Percentiles rank a stretch among this genome's conserved stretches.
phyloP scores from a whole-genome alignment of 2,113 vertebrate species.

The Hyperopisus bebe region DNA sequence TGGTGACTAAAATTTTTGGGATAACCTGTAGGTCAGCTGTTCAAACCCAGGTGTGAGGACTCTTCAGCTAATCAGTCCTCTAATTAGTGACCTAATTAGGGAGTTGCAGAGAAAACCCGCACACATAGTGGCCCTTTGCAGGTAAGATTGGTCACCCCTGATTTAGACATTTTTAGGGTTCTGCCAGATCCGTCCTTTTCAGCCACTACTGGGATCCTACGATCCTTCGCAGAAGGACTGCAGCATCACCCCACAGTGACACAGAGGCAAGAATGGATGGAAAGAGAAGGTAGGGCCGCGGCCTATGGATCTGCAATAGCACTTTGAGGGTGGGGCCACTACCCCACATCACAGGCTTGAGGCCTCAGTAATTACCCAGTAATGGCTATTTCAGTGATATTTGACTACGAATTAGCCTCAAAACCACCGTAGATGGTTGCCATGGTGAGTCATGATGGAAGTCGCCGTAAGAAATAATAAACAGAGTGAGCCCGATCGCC shows the following conservation, averaged over 20 bases:
- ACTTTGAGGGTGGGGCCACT: conserved; percentile 51
- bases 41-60: no score
- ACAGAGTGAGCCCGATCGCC: conserved; percentile 50
- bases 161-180: conserved; percentile 34
- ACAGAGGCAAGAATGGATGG: conserved; percentile 52
- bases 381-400: conserved; percentile 60
- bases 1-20: neutral
- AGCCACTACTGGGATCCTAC: conserved; percentile 7
- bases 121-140: no score
- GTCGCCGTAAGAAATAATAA: conserved; percentile 58
- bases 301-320: conserved; percentile 59
- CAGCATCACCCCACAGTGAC: conserved; percentile 7
- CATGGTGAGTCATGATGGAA: conserved; percentile 58
- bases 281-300: conserved; percentile 58
- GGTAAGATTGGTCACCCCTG: no score
- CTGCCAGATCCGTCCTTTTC: conserved; percentile 50
- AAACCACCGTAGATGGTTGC: conserved; percentile 55
- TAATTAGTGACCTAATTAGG: no score
- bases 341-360: conserved; percentile 63
- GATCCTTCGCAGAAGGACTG: neutral
- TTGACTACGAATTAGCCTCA: conserved; percentile 57
- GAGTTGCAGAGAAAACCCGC: no score
- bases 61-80: no score
- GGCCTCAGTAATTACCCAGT: conserved; percentile 61
- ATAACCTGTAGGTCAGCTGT: no score